Evolutionary conservation across 2,888 invertebrate species (phyloP).

Genomic region (Agrochola macilenta): DNA sequence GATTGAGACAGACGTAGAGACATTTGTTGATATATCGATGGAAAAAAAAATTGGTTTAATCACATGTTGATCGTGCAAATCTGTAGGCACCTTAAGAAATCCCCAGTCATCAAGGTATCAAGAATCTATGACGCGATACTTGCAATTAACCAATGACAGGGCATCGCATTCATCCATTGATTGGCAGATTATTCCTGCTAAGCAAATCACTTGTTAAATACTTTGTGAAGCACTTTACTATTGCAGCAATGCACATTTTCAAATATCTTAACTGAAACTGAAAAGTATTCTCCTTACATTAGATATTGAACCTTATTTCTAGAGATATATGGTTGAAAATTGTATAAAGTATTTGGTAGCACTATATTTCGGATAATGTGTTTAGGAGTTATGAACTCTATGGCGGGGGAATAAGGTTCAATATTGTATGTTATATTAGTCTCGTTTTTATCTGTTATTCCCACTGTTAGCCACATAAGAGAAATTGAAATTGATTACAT

Average conservation of each 20-base stretch:
- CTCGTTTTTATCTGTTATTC: neutral
- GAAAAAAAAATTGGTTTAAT: no score
- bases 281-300: neutral
- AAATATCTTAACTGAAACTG: slow-evolving; percentile 11
- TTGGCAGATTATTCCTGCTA: neutral
- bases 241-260: neutral
- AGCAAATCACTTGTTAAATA: slow-evolving; percentile 9
- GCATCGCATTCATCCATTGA: neutral
- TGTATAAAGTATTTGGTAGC: neutral
- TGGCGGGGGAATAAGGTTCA: slow-evolving; percentile 20
- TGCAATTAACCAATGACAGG: neutral
- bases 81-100: no score
- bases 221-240: slow-evolving; percentile 14
- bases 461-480: slow-evolving; percentile 6
- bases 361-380: neutral
- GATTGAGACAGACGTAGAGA: no score
- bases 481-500: neutral
- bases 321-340: slow-evolving; percentile 4
- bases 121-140: neutral
- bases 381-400: slow-evolving; percentile 16
- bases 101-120: neutral
- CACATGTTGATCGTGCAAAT: no score
- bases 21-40: no score
- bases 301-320: slow-evolving; percentile 32
- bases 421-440: slow-evolving; percentile 27